A percentile compares a stretch with the other conserved stretches of the same genome.
phyloP scores from a whole-genome alignment of 2,888 invertebrate species.

The Sinodicranocentrus sp. region DNA sequence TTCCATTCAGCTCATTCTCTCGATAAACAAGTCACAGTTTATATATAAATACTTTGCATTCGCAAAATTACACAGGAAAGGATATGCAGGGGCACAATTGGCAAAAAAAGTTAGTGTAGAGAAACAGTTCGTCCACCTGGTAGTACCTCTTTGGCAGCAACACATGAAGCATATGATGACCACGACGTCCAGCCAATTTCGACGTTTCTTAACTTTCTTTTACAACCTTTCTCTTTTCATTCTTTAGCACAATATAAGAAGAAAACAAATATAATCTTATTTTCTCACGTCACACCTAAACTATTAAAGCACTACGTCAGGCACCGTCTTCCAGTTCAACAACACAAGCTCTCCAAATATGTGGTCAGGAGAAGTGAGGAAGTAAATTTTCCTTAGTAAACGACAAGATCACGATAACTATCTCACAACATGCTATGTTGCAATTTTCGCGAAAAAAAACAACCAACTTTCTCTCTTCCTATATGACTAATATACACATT shows the following conservation, averaged over 20 bases:
- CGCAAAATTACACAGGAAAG: no score
- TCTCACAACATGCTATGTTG: not conserved
- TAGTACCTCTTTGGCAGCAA: not conserved
- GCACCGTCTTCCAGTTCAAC: conserved; percentile 5
- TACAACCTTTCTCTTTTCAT: not conserved
- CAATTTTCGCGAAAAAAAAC: no score
- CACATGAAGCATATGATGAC: not conserved
- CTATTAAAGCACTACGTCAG: no score
- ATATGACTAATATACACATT: not conserved
- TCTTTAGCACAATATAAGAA: not conserved
- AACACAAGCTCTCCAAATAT: not conserved
- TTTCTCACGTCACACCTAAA: not conserved
- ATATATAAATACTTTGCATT: no score
- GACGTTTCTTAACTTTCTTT: not conserved
- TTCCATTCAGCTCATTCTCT: no score
- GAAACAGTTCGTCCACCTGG: conserved; percentile 14
- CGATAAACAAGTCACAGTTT: no score
- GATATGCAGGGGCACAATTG: no score
- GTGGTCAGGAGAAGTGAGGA: conserved; percentile 3
- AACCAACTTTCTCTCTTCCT: not conserved
- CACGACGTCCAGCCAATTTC: not conserved
- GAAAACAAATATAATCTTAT: not conserved
- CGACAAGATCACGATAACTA: conserved; percentile 7
- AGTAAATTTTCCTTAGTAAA: no score
- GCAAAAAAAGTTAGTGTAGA: no score